These are phyloP conservation scores for Herpetotheres cachinnans DNA, from an alignment of 2,113 vertebrate genomes.

Conservation along the genomic window DNA sequence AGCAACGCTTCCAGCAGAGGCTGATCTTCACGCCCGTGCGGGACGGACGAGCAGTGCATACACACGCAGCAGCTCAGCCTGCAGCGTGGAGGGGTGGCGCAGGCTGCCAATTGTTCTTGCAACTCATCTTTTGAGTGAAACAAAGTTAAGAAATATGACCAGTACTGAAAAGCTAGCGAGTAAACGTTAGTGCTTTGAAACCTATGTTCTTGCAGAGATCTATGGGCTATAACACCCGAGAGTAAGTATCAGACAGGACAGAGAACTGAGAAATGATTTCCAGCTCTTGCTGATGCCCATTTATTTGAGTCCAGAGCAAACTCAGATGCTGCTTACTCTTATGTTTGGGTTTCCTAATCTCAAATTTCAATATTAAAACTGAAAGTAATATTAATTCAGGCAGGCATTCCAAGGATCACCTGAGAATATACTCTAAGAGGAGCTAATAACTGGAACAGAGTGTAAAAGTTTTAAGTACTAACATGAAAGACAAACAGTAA, in stretches of 20 bases:
- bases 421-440: not conserved
- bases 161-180: not conserved
- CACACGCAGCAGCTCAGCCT: accelerated
- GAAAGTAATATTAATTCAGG: not conserved
- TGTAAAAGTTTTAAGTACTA: not conserved
- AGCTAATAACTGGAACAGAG: not conserved
- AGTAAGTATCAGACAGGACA: not conserved
- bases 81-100: not conserved
- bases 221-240: not conserved
- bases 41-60: accelerated
- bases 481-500: not conserved
- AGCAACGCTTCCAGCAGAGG: accelerated
- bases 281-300: not conserved
- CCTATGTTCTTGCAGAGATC: not conserved
- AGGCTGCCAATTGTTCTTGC: not conserved
- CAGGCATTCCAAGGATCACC: not conserved
- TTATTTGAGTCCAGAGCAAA: not conserved
- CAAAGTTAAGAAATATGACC: not conserved
- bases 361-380: not conserved
- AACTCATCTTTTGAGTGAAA: not conserved
- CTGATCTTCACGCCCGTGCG: accelerated
- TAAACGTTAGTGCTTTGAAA: not conserved
- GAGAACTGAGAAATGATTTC: not conserved
- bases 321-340: not conserved
- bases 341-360: not conserved